phyloP scores from a whole-genome alignment of 2,113 vertebrate species.

The Ancistrus triradiatus region DNA sequence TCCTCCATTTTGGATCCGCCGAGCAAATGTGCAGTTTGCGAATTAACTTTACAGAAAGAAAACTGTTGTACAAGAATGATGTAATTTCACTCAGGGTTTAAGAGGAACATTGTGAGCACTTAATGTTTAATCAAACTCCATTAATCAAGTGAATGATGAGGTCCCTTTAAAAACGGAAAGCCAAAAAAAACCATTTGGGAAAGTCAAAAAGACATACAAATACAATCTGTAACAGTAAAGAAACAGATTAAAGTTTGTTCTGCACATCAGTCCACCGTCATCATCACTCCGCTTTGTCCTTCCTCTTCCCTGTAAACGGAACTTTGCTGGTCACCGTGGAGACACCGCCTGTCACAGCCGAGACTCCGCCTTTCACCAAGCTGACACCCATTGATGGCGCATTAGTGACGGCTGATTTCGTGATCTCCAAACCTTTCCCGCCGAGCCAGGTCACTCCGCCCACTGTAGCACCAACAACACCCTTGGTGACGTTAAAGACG shows the following conservation, averaged over 20 bases:
- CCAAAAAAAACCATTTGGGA: too few relatives aligned
- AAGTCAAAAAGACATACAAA: background rate
- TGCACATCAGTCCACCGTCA: conserved; percentile 41
- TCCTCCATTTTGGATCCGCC: too few relatives aligned
- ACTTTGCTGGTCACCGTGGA: conserved; percentile 69
- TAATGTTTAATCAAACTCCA: too few relatives aligned
- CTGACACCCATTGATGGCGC: conserved; percentile 67
- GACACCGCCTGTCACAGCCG: conserved; percentile 69
- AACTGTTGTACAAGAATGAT: too few relatives aligned
- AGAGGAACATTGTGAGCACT: too few relatives aligned
- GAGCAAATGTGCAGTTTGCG: too few relatives aligned
- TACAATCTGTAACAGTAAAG: background rate
- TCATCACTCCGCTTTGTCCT: conserved; percentile 72
- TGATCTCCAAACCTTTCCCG: conserved; percentile 70
- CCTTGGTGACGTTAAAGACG: conserved; percentile 70
- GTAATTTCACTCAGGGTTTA: too few relatives aligned
- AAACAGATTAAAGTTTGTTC: background rate
- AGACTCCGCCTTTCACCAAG: conserved; percentile 71
- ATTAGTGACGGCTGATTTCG: conserved; percentile 67
- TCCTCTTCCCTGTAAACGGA: conserved; percentile 69
- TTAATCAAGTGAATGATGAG: too few relatives aligned
- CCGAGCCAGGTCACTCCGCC: conserved; percentile 75
- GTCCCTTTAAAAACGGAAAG: too few relatives aligned
- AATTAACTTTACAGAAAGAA: too few relatives aligned
- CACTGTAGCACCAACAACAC: conserved; percentile 68